Evolutionary conservation across 2,797 vertebrate species (phyloP).

Genomic region (Strix occidentalis): DNA sequence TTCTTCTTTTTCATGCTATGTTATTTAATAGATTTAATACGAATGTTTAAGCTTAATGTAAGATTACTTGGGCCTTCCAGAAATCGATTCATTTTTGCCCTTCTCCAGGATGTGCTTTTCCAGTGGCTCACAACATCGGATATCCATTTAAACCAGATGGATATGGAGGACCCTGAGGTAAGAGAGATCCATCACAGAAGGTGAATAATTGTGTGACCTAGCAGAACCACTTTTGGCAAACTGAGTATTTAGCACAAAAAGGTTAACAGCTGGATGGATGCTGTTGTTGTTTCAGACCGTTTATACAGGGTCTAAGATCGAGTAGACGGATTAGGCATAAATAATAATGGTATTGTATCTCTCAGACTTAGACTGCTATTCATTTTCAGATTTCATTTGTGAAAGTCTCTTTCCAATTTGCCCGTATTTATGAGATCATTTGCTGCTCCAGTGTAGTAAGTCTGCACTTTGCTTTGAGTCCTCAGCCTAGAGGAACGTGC

Average conservation of each 20-base stretch:
- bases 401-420: background rate
- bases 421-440: background rate
- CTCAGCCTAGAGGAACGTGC: background rate
- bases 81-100: background rate
- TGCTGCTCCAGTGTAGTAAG: background rate
- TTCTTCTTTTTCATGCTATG: background rate
- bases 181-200: background rate
- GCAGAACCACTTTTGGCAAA: background rate
- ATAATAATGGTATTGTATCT: background rate
- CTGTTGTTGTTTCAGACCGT: background rate
- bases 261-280: background rate
- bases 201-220: background rate
- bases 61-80: background rate
- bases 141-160: constrained; percentile 92
- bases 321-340: background rate
- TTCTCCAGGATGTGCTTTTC: constrained; percentile 90
- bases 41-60: background rate
- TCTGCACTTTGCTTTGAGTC: background rate
- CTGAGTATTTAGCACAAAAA: background rate
- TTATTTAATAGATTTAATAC: background rate
- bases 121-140: constrained; percentile 93
- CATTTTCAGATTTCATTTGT: background rate
- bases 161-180: constrained; percentile 96
- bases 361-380: background rate
- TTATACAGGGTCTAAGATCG: background rate